A percentile compares a stretch with the other conserved stretches of the same genome.
phyloP scores from a whole-genome alignment of 2,888 invertebrate genomes.

The Ischnura elegans region DNA sequence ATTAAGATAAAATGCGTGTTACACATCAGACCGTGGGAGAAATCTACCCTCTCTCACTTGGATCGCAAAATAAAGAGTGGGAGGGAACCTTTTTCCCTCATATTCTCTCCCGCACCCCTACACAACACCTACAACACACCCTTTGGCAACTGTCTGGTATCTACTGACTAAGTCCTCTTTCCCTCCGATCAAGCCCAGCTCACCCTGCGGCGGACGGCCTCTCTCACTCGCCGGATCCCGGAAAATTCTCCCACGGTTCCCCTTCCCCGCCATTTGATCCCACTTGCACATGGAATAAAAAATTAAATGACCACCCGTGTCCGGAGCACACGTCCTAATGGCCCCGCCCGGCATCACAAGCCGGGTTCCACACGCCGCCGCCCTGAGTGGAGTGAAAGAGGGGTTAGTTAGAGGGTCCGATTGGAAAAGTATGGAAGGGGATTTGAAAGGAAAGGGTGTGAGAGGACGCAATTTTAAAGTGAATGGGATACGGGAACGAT shows the following conservation, averaged over 20 bases:
- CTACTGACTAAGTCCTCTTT: neutral
- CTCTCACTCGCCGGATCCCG: neutral
- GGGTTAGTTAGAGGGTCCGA: too few relatives aligned
- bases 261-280: neutral
- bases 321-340: slow-evolving; percentile 32
- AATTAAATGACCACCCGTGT: slow-evolving; percentile 39
- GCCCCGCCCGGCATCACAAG: slow-evolving; percentile 1
- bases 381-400: too few relatives aligned
- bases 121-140: too few relatives aligned
- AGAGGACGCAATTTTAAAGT: too few relatives aligned
- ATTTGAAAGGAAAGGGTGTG: too few relatives aligned
- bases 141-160: neutral
- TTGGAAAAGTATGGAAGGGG: too few relatives aligned
- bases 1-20: too few relatives aligned
- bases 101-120: neutral
- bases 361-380: neutral
- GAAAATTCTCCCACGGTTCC: neutral
- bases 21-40: too few relatives aligned
- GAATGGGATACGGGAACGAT: too few relatives aligned
- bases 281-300: neutral
- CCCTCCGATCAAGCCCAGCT: neutral
- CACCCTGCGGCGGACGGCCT: neutral
- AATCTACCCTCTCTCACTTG: neutral
- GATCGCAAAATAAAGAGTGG: neutral
- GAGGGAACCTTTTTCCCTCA: neutral